Evolutionary conservation across 2,888 invertebrate species (phyloP).

Genomic region (Tetrapedia diversipes): DNA sequence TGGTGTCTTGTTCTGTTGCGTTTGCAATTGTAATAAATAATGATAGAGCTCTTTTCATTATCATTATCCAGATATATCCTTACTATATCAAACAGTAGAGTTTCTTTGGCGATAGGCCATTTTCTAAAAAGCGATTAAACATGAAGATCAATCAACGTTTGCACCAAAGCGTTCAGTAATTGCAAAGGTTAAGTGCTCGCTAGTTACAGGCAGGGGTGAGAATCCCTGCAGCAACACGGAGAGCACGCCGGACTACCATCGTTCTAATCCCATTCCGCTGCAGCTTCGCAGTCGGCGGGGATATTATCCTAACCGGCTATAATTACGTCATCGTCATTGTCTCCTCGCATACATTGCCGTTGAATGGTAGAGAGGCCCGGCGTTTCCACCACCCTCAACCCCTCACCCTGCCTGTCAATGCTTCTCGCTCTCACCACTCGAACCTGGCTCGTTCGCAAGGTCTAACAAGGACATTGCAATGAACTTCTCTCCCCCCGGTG

Average conservation of each 20-base stretch:
- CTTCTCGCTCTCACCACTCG: neutral
- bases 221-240: conserved; percentile 5
- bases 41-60: too few species aligned
- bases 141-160: too few species aligned
- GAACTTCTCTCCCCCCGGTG: too few species aligned
- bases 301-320: conserved; percentile 79
- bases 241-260: conserved; percentile 18
- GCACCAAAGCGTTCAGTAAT: too few species aligned
- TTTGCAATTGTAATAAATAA: too few species aligned
- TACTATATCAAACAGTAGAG: too few species aligned
- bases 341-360: conserved; percentile 65
- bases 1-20: too few species aligned
- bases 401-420: neutral
- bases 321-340: conserved; percentile 81
- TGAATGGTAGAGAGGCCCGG: conserved; percentile 60
- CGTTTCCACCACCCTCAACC: conserved; percentile 18
- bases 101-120: too few species aligned
- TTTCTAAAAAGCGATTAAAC: too few species aligned
- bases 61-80: too few species aligned
- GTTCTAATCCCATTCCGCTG: conserved; percentile 70
- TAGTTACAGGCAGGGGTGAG: neutral
- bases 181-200: too few species aligned
- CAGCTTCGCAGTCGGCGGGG: conserved; percentile 70
- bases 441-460: conserved; percentile 15
- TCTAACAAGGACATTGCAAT: neutral